Evolutionary conservation across 2,888 invertebrate species (phyloP), one percentile per base, ranked within the genome.

Genomic region (Amphiduros pacificus): DNA sequence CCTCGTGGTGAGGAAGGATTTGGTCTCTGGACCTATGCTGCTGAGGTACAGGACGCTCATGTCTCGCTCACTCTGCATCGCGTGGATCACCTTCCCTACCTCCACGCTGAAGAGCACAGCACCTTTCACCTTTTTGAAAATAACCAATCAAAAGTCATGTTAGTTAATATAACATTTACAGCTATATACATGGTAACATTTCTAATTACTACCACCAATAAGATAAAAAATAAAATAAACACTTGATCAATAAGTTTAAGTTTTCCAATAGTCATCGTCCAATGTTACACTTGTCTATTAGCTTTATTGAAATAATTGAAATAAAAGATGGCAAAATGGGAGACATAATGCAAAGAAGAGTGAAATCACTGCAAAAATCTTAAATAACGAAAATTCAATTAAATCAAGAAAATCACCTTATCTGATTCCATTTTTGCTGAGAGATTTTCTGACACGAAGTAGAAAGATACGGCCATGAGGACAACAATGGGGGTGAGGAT

Each of bases 401-500:
- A 9, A 17, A 4, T 36, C 9, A 36, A 36, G 11, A 36, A 17
- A 17, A 20, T 9, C n/a, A 58, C 58, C 51, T 58, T 51, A 24
- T 58, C 58, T 1, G 58, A 44, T 6, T 58, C 58, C 50, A 51
- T 58, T 27, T 58, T 58, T n/a, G 58, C 58, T 20, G 48, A 32
- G 36, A 59, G 52, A 44, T 53, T 59, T 3, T 59, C 53, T 9
- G 52, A 53, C 24, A 75, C 61, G 2, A 71, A 73, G 63, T 72
- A 74, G 57, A 74, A 73, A 4, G 73, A 74, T 58, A 74, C 73
- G 1, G 71, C 72, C 71, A 72, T 73, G 9, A 75, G 69, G 6
- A 72, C 73, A 6, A 75, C 62, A 57, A 75, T 75, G 17, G 75
- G 75, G 5, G 74, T 65, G 17, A 75, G 67, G 11, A 73, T 75